Base-by-base conservation (phyloP, 1,140 invertebrate species). In the Lamellibrachia luymesi region DNA sequence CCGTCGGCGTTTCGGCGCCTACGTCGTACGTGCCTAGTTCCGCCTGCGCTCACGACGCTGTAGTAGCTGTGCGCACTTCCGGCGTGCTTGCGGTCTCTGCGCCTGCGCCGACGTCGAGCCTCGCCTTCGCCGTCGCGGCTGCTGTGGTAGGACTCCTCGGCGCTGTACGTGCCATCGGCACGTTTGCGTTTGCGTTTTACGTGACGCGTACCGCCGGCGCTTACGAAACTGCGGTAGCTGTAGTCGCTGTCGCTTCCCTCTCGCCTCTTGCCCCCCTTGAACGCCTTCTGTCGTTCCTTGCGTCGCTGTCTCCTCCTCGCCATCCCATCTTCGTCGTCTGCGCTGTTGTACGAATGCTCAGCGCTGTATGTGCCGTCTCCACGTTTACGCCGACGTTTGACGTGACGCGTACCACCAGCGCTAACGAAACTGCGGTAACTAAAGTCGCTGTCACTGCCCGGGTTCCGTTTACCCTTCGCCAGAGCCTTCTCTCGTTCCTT, bases 21-120 rank as follows among this genome's bases (percentile, higher is more conserved):
- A 27, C 95, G 94, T 17, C 94, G 94, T 7, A 96, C 95, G 91
- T 95, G 95, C 17, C 96, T 94, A 80, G 96, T 96, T 7, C 96
- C 96, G 22, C 96, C 96, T n/a, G 94, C 96, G 93, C 95, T 96
- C 38, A 95, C 94, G 4, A 95, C 95, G 93, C 96, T 95, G 90
- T 94, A 94, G 93, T 96, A 96, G 93, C 96, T 96, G 92, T 96
- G 95, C 10, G 95, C 96, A 94, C 96, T 96, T 92, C 94, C 94
- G 49, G 90, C 94, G 90, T 94, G 94, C 50, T 94, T 94, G n/a
- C 95, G 64, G 80, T 96, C 94, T 93, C 95, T 93, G n/a, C 96
- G 94, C 50, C 96, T 94, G 0, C 95, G 93, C 38, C 96, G 93
- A 51, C 96, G 93, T n/a, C 96, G 91, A 0, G 95, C 91, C n/a